Conservation (phyloP, 2,888 invertebrate genomes). For the Patella ulyssiponensis region DNA sequence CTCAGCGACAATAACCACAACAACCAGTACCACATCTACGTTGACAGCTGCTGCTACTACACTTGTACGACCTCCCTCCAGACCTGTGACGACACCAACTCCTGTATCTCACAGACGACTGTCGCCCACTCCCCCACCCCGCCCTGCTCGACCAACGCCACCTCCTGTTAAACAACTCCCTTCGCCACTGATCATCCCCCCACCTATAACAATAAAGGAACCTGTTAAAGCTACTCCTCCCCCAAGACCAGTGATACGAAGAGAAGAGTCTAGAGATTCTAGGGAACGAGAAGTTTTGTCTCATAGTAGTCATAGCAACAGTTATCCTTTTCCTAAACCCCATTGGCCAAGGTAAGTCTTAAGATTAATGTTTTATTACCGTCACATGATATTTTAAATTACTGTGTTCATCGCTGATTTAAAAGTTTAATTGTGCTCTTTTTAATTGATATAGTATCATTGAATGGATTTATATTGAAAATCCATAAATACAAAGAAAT, state of each 20-base stretch:
- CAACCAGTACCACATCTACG: slow-evolving; percentile 24
- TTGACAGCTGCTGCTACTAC: slow-evolving; percentile 21
- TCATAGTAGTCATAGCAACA: slow-evolving; percentile 11
- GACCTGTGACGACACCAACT: slow-evolving; percentile 34
- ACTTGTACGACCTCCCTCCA: slow-evolving; percentile 24
- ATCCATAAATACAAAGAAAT: too few species aligned
- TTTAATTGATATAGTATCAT: too few species aligned
- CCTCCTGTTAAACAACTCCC: slow-evolving; percentile 71
- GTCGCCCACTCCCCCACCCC: slow-evolving; percentile 74
- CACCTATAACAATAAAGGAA: slow-evolving; percentile 74
- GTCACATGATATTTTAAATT: too few species aligned
- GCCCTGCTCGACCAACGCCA: slow-evolving; percentile 37
- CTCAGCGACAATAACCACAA: slow-evolving; percentile 25
- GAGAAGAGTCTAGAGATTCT: slow-evolving; percentile 33
- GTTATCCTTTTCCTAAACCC: slow-evolving; percentile 7
- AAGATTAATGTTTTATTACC: too few species aligned
- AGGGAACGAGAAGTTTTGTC: not conserved
- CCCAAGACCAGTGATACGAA: slow-evolving; percentile 22
- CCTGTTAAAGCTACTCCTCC: slow-evolving; percentile 39
- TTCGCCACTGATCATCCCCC: slow-evolving; percentile 77
- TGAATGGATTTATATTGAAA: too few species aligned
- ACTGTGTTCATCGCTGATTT: too few species aligned
- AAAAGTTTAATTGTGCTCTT: too few species aligned
- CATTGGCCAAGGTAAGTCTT: slow-evolving; percentile 1
- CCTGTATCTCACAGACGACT: slow-evolving; percentile 72